Conservation (phyloP, 2,113 vertebrate species). For the Leptobrachium ailaonicum region DNA sequence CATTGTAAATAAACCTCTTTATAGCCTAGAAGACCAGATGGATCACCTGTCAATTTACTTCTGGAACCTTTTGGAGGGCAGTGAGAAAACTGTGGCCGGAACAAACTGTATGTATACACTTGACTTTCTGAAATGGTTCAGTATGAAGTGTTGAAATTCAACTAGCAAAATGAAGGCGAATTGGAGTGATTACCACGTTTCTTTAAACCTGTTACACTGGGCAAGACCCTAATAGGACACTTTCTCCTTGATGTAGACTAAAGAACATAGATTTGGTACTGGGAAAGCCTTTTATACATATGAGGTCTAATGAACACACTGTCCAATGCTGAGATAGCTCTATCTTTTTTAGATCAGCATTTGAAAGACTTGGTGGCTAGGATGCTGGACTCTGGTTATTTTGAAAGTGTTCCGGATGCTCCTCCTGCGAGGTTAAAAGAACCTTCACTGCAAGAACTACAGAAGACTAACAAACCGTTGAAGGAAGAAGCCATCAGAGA, state of each 20-base stretch:
- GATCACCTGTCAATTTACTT: constrained; percentile 80
- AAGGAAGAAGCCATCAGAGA: constrained; percentile 64
- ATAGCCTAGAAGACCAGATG: constrained; percentile 89
- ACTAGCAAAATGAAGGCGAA: too few species aligned
- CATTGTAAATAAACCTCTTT: constrained; percentile 10
- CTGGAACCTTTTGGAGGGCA: constrained; percentile 89
- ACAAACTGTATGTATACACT: constrained; percentile 82
- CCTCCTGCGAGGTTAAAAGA: constrained; percentile 56
- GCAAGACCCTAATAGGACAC: too few species aligned
- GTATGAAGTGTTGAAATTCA: too few species aligned
- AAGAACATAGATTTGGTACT: too few species aligned
- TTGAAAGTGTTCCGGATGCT: constrained; percentile 78
- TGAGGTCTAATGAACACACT: too few species aligned
- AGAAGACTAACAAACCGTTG: constrained; percentile 59
- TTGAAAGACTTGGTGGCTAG: constrained; percentile 82
- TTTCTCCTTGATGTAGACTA: too few species aligned
- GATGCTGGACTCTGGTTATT: constrained; percentile 84
- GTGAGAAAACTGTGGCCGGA: constrained; percentile 85
- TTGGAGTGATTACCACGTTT: too few species aligned
- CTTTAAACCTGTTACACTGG: too few species aligned
- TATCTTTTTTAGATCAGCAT: constrained; percentile 75
- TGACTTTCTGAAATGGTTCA: too few species aligned
- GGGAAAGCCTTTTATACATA: too few species aligned
- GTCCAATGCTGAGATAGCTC: too few species aligned
- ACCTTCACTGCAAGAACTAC: constrained; percentile 59